A percentile compares a stretch with the other conserved stretches of the same genome.
These are phyloP conservation scores for Coregonus ussuriensis DNA, from an alignment of 2,797 vertebrate genomes.

Conservation along the genomic window DNA sequence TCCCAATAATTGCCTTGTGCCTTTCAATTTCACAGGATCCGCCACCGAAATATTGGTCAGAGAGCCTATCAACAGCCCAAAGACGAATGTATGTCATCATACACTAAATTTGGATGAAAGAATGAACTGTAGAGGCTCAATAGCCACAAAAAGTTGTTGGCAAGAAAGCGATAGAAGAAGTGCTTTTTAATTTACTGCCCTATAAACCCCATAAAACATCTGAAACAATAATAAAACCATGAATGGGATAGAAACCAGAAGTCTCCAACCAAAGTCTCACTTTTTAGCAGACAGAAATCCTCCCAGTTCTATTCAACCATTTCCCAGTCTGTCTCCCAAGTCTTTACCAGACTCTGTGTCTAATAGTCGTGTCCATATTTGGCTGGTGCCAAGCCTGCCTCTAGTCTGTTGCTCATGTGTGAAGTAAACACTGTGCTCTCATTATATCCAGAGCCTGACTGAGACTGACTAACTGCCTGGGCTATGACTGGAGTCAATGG, in stretches of 20 bases:
- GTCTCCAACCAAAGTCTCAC: not conserved
- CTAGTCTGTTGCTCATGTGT: too few species aligned
- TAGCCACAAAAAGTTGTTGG: slow-evolving; percentile 1
- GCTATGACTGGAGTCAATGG: too few species aligned
- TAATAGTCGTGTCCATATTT: slow-evolving; percentile 44
- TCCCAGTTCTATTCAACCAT: not conserved
- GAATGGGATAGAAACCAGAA: slow-evolving; percentile 6
- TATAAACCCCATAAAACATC: not conserved
- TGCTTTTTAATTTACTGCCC: not conserved
- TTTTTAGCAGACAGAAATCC: too few species aligned
- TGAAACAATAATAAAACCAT: slow-evolving; percentile 23
- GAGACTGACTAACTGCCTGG: too few species aligned
- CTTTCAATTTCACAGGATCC: slow-evolving; percentile 35
- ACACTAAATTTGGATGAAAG: slow-evolving; percentile 14
- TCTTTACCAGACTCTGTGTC: slow-evolving; percentile 28
- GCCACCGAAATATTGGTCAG: slow-evolving; percentile 35
- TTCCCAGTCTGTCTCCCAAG: not conserved
- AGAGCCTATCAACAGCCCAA: slow-evolving; percentile 26
- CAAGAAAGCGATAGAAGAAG: not conserved
- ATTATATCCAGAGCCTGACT: too few species aligned
- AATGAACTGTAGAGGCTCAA: slow-evolving; percentile 3
- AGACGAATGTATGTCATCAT: slow-evolving; percentile 3
- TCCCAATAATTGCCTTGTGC: slow-evolving; percentile 1
- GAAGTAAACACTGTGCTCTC: too few species aligned
- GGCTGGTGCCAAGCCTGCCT: slow-evolving; percentile 34